phyloP scores from a whole-genome alignment of 2,888 invertebrate genomes.

The Tubulanus polymorphus region DNA sequence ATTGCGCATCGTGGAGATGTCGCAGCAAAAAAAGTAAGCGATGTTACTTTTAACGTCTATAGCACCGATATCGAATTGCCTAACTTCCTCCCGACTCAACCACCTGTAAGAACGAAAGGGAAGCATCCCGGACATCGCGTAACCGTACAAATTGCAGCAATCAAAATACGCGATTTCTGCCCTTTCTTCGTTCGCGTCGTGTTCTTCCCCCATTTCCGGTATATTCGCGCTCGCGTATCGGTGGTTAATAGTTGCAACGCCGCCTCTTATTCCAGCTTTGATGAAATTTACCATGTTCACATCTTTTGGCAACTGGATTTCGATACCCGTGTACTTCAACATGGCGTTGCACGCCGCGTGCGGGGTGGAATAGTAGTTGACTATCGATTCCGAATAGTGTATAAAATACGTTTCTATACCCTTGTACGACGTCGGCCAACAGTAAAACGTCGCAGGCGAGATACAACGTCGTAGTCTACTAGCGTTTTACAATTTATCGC shows the following conservation, averaged over 20 bases:
- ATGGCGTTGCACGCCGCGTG: not conserved
- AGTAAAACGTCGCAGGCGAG: not conserved
- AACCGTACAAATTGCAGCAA: not conserved
- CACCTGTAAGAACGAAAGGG: not conserved
- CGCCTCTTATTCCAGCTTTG: not conserved
- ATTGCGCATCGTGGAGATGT: not conserved
- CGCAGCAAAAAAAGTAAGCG: not conserved
- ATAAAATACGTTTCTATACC: not conserved
- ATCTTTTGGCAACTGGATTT: not conserved
- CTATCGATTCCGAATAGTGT: not conserved
- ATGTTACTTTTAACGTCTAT: not conserved
- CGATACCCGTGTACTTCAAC: not conserved
- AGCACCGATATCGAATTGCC: not conserved
- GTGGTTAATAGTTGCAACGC: not conserved
- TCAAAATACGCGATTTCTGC: not conserved
- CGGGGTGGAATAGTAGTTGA: not conserved
- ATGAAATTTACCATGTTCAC: not conserved
- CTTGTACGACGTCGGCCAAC: not conserved
- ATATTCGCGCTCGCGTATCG: not conserved
- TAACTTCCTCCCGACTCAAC: not conserved
- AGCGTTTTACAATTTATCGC: not conserved
- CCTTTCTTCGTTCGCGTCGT: not conserved
- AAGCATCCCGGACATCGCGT: not conserved
- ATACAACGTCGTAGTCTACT: not conserved
- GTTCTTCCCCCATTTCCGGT: not conserved